Evolutionary conservation across 1,140 invertebrate species (phyloP), one percentile per base, ranked within the genome.

Genomic region (Steinernema khuongi): DNA sequence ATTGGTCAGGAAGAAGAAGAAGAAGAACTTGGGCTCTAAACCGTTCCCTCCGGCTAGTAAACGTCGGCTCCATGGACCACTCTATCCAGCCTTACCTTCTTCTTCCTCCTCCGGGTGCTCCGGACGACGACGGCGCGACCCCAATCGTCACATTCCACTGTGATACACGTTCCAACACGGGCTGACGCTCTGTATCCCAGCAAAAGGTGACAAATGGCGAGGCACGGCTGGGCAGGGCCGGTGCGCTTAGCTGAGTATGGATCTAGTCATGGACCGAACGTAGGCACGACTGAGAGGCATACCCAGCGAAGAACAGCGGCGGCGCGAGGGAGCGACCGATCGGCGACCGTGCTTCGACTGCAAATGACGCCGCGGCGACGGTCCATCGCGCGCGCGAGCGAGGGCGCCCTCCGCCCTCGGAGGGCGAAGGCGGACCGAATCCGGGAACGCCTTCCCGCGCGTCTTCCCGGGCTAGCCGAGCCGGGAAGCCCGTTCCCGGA

Each of bases 161-260:
- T 60, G 50, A 60, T 60, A 60, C 19, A 60, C 11, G 26, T 4
- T 14, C 7, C 26, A 22, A n/a, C n/a, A n/a, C n/a, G n/a, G n/a
- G n/a, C n/a, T n/a, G 22, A 60, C 50, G 19, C 50, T 4, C 14
- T 60, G 19, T 60, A 7, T 60, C 50, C 7, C 50, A 60, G 50
- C 50, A 60, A 60, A 60, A 7, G 50, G 50, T 60, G 50, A 60
- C 50, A 60, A 60, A 7, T 60, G 50, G 50, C 14, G 26, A 11
- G 26, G 26, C 50, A 60, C 50, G 26, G 19, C 22, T 11, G 50
- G 4, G 11, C 14, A 26, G 22, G 50, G 7, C 50, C 50, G 19
- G 50, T 60, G 50, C 50, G 50, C 50, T 60, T 60, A 60, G 50
- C 50, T 60, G 50, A 60, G 50, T 60, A 60, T 60, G 50, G 50